Evolutionary conservation across 2,888 invertebrate genomes (phyloP).

Genomic region (Salpingus planirostris): DNA sequence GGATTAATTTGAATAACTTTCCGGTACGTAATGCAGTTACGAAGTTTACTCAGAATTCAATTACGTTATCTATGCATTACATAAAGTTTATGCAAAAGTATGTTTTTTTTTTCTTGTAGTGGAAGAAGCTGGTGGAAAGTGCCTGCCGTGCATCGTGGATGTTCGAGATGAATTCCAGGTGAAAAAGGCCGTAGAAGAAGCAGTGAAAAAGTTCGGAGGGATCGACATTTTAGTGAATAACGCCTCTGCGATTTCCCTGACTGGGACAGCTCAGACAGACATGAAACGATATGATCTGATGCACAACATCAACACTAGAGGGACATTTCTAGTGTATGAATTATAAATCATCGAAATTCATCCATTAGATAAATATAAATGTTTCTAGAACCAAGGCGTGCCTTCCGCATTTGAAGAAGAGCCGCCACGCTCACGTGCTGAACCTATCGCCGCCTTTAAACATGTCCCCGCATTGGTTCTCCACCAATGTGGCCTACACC

Average conservation of each 20-base stretch:
- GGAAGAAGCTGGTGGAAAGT: constrained; percentile 77
- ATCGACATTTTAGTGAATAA: constrained; percentile 94
- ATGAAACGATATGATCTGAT: constrained; percentile 97
- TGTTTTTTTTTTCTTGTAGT: constrained; percentile 30
- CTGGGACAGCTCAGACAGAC: constrained; percentile 72
- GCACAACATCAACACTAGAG: constrained; percentile 89
- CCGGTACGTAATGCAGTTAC: too few species aligned
- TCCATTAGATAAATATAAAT: too few species aligned
- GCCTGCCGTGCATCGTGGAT: constrained; percentile 80
- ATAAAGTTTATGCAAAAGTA: neutral
- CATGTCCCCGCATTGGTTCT: constrained; percentile 85
- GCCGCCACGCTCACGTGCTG: constrained; percentile 85
- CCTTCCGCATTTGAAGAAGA: constrained; percentile 77
- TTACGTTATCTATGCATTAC: too few species aligned
- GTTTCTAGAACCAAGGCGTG: constrained; percentile 84
- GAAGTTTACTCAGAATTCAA: too few species aligned
- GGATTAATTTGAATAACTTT: too few species aligned
- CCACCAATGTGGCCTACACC: constrained; percentile 88
- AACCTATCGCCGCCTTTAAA: constrained; percentile 92
- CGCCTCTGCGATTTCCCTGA: constrained; percentile 87
- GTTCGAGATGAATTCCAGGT: constrained; percentile 75
- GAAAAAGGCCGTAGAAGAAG: constrained; percentile 59
- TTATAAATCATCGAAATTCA: constrained; percentile 24
- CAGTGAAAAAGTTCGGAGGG: constrained; percentile 83
- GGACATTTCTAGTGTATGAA: constrained; percentile 86